These are phyloP conservation scores for Tetragonisca angustula DNA, from an alignment of 2,888 invertebrate species.

Conservation along the genomic window DNA sequence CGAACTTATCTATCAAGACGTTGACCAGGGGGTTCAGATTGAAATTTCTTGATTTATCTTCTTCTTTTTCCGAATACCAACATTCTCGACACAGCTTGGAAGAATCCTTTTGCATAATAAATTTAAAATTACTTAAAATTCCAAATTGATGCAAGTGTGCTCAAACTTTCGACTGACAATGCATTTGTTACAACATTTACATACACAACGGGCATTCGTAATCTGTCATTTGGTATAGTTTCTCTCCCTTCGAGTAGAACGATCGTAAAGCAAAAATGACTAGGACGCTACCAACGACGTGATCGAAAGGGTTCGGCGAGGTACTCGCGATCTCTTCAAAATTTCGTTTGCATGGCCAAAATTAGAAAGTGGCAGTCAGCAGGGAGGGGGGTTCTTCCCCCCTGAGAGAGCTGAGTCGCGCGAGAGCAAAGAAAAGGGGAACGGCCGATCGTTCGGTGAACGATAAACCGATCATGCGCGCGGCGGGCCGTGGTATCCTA, in stretches of 20 bases:
- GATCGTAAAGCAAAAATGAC: background rate
- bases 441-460: constrained; percentile 68
- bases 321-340: constrained; percentile 21
- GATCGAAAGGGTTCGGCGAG: background rate
- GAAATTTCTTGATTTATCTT: too few species aligned
- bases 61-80: too few species aligned
- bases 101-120: too few species aligned
- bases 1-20: too few species aligned
- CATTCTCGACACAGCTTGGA: too few species aligned
- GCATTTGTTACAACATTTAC: too few species aligned
- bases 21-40: too few species aligned
- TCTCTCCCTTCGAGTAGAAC: background rate
- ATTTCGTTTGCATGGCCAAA: constrained; percentile 39
- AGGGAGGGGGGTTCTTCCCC: constrained; percentile 18
- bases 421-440: constrained; percentile 44
- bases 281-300: background rate
- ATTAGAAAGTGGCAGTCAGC: constrained; percentile 33
- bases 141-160: too few species aligned
- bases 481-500: constrained; percentile 38
- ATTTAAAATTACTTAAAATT: too few species aligned
- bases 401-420: constrained; percentile 26
- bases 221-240: too few species aligned
- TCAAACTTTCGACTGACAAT: too few species aligned
- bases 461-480: constrained; percentile 70
- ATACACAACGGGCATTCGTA: too few species aligned